Base-by-base conservation (phyloP, 2,797 vertebrate species). In the Sparidentex hasta region DNA sequence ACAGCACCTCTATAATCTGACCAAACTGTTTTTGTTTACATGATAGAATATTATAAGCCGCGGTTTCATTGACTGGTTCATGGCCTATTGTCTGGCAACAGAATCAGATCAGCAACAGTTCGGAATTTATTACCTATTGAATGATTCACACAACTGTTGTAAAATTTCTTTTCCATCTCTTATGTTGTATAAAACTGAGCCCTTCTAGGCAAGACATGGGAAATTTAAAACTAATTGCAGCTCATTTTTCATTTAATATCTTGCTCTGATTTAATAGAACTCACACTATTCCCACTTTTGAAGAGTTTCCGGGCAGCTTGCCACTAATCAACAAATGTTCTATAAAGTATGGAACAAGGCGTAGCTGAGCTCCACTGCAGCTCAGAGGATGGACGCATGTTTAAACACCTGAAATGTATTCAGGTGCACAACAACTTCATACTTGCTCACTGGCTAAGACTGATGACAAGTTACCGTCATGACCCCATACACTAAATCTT, bases 31-130 rank as follows among this genome's bases (percentile, higher is more conserved):
- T 43, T 11, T 48, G 25, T 65, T n/a, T 48, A 50, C 46, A n/a
- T 7, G 17, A 47, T 27, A 29, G 21, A 38, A 21, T 3, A 46
- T 23, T 11, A 67, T 63, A 12, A 54, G 27, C 38, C 51, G 33
- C 51, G 41, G 52, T 63, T 73, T 55, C 11, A 23, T 20, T 43
- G 17, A 29, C 18, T 41, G 16, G 18, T 70, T 78, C 20, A 38
- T 38, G 38, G 38, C 38, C 38, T 9, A 11, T 38, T 38, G 38
- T 38, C 33, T 38, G 33, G 33, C 38, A 38, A 38, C 38, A 38
- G 38, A 38, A 38, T 38, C 38, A 38, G 7, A 38, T 38, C 38
- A 38, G 33, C 33, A 8, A 38, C 1, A 38, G 33, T 9, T 38
- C 9, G 9, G 8, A 38, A 5, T 38, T 38, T 38, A 38, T 38